A percentile compares a stretch with the other conserved stretches of the same genome.
phyloP scores from a whole-genome alignment of 2,113 vertebrate genomes.

The Variabilichromis moorii region DNA sequence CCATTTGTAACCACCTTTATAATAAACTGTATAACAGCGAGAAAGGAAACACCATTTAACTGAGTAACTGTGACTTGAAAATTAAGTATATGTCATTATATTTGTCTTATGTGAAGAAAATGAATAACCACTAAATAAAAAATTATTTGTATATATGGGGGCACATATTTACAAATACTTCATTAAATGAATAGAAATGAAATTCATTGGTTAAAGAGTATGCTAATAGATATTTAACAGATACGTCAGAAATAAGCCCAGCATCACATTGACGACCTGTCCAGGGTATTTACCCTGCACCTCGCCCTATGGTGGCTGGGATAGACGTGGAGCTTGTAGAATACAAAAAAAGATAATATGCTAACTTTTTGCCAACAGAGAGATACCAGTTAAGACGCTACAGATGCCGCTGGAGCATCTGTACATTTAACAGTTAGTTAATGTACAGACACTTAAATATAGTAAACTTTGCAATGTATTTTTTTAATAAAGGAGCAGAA shows the following conservation, averaged over 20 bases:
- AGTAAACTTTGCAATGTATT: neutral
- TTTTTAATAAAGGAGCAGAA: neutral
- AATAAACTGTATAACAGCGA: neutral
- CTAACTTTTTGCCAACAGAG: neutral
- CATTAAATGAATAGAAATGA: neutral
- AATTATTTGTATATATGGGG: neutral
- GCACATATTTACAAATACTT: neutral
- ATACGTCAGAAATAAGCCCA: neutral
- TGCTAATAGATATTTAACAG: neutral
- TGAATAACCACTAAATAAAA: neutral
- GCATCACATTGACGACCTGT: neutral
- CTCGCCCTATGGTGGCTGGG: neutral
- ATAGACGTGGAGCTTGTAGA: neutral
- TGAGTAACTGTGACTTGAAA: neutral
- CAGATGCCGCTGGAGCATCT: neutral
- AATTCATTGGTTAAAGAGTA: neutral
- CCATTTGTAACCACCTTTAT: neutral
- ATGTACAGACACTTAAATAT: neutral
- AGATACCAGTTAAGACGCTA: neutral
- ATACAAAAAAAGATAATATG: neutral
- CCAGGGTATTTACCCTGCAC: neutral
- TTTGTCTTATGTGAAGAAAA: neutral
- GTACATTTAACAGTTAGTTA: neutral
- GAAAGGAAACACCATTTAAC: neutral
- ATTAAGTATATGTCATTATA: neutral